phyloP scores from a whole-genome alignment of 2,888 invertebrate genomes.

The Formica aserva region DNA sequence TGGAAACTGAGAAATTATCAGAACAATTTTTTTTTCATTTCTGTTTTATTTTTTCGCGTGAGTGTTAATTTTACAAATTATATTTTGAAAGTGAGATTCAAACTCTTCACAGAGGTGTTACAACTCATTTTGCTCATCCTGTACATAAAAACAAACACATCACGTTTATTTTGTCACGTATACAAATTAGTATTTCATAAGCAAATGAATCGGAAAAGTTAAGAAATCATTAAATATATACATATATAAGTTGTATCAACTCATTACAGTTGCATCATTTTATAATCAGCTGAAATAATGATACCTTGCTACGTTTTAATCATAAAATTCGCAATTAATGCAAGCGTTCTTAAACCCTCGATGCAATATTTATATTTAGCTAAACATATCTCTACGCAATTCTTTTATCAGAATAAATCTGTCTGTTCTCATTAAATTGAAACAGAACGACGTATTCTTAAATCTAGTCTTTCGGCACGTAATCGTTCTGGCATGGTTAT shows the following conservation, averaged over 20 bases:
- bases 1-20: neutral
- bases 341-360: neutral
- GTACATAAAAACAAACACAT: neutral
- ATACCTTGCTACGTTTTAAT: neutral
- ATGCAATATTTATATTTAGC: neutral
- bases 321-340: neutral
- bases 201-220: neutral
- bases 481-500: conserved; percentile 22
- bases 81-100: neutral
- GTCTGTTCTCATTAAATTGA: conserved; percentile 20
- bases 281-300: neutral
- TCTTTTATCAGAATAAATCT: conserved; percentile 1
- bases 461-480: conserved; percentile 18
- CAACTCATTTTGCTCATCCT: neutral
- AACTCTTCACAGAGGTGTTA: neutral
- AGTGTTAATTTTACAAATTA: neutral
- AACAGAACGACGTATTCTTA: conserved; percentile 5
- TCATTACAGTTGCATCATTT: neutral
- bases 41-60: neutral
- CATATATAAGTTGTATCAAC: neutral
- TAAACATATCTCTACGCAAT: neutral
- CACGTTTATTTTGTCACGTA: neutral
- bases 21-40: neutral
- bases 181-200: conserved; percentile 5
- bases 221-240: neutral